These are phyloP conservation scores for Epicampocera succincta DNA, from an alignment of 2,888 invertebrate species.

Conservation along the genomic window DNA sequence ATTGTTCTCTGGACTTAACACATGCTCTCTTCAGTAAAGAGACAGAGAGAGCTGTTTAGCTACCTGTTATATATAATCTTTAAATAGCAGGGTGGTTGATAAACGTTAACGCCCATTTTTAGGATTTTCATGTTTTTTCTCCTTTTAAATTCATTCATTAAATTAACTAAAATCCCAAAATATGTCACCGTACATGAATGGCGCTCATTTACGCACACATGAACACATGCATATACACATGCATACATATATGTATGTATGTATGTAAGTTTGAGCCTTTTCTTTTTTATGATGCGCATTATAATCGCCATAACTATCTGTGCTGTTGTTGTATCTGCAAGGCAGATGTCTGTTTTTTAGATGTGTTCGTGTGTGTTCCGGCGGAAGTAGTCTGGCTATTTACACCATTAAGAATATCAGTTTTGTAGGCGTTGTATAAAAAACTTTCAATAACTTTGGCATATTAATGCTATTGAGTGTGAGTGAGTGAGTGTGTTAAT, in stretches of 20 bases:
- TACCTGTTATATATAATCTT: conserved; percentile 22
- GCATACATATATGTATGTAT: not conserved
- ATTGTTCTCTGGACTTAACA: conserved; percentile 30
- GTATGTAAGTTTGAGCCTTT: not conserved
- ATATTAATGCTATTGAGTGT: too few species aligned
- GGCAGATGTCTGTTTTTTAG: not conserved
- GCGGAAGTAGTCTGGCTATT: conserved; percentile 34
- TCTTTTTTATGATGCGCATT: conserved; percentile 59
- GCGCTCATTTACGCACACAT: conserved; percentile 34
- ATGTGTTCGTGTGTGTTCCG: conserved; percentile 37
- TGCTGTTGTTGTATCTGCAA: conserved; percentile 1
- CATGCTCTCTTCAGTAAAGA: conserved; percentile 25
- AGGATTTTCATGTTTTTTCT: not conserved
- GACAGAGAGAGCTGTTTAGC: conserved; percentile 21
- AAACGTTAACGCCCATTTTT: conserved; percentile 37
- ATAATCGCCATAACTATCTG: conserved; percentile 58
- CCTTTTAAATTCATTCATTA: conserved; percentile 58
- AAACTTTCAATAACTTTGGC: conserved; percentile 24
- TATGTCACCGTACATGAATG: conserved; percentile 46
- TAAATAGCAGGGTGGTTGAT: conserved; percentile 28
- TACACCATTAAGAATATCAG: conserved; percentile 39
- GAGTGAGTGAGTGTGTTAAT: too few species aligned
- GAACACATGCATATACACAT: not conserved
- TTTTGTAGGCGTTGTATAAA: conserved; percentile 62
- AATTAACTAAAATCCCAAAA: conserved; percentile 35